Percentiles rank a stretch among this genome's conserved stretches.
These are phyloP conservation scores for Takifugu bimaculatus DNA, from an alignment of 2,113 vertebrate species.

Conservation along the genomic window DNA sequence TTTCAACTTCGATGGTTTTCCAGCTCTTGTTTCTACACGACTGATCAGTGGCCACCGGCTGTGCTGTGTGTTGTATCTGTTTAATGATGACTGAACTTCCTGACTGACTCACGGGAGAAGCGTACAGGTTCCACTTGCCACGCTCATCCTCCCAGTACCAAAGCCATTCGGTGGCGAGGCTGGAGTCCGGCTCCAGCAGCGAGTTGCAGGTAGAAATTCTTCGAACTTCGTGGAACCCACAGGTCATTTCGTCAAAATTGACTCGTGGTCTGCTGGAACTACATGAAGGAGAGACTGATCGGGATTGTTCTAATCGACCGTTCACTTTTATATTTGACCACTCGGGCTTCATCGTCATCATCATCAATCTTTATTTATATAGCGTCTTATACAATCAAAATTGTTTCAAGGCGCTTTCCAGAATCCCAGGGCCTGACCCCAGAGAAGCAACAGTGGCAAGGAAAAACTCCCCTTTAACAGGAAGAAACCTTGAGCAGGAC, in stretches of 20 bases:
- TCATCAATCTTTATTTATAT: too few species aligned
- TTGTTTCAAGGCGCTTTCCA: too few species aligned
- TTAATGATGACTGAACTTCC: neutral
- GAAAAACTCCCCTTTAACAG: too few species aligned
- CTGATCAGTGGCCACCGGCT: too few species aligned
- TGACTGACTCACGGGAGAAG: slow-evolving; percentile 55
- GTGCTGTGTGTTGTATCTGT: too few species aligned
- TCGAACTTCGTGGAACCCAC: slow-evolving; percentile 13
- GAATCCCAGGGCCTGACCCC: too few species aligned
- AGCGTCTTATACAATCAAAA: too few species aligned
- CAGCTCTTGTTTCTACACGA: too few species aligned
- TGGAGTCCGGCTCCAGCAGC: slow-evolving; percentile 41
- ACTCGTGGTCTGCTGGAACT: slow-evolving; percentile 30
- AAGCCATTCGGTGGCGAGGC: slow-evolving; percentile 70
- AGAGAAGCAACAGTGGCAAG: too few species aligned
- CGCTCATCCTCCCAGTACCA: slow-evolving; percentile 75
- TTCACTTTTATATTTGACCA: neutral
- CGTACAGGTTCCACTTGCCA: slow-evolving; percentile 62
- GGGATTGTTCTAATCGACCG: neutral
- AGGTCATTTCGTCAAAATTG: slow-evolving; percentile 68
- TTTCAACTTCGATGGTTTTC: too few species aligned
- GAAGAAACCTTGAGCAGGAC: too few species aligned
- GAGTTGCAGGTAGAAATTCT: slow-evolving; percentile 66
- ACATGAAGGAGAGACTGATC: neutral
- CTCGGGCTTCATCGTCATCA: too few species aligned